Evolutionary conservation across 2,888 invertebrate genomes (phyloP), one percentile per base, ranked within the genome.

Genomic region (Drosophila macrospina): DNA sequence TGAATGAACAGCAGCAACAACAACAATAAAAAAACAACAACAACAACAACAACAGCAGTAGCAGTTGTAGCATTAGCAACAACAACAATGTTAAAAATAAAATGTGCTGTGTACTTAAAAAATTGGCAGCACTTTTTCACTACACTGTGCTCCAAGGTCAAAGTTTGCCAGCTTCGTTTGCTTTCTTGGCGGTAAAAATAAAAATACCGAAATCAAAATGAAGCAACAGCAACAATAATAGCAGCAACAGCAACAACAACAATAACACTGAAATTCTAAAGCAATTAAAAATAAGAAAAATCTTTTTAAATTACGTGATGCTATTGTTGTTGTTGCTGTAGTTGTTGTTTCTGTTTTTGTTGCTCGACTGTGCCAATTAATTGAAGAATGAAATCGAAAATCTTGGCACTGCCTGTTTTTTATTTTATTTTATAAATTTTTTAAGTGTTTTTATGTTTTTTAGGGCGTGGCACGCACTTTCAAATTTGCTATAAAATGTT

Each of bases 361-460:
- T 75, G 54, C 47, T 61, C 15, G 26, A 20, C 52, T 76, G 74
- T 68, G 68, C 88, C 86, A 87, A 83, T 83, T 83, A 79, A 86
- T 88, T 88, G 77, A 77, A 83, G 88, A 86, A 83, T 86, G 83
- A 88, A 83, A 85, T 86, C 83, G 88, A 82, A 77, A 82, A 78
- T 75, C 86, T 85, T 81, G 72, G 71, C 78, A 72, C 51, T 75
- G 74, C 63, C 39, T 34, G 36, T 34, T 36, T 54, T 51, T 48
- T 51, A 45, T 41, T 45, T 6, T 5, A 10, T 30, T 44, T 42
- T 26, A 2, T 11, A 2, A 44, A 36, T 45, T 47, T 45, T 37
- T 8, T 51, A 24, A 45, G 45, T 47, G 55, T 32, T 60, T 30
- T 6, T 24, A 16, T 1, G 15, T 30, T 30, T 30, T 30, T 45